A percentile compares a stretch with the other conserved stretches of the same genome.
phyloP scores from a whole-genome alignment of 2,888 invertebrate genomes.

The Drosophila pegasa region DNA sequence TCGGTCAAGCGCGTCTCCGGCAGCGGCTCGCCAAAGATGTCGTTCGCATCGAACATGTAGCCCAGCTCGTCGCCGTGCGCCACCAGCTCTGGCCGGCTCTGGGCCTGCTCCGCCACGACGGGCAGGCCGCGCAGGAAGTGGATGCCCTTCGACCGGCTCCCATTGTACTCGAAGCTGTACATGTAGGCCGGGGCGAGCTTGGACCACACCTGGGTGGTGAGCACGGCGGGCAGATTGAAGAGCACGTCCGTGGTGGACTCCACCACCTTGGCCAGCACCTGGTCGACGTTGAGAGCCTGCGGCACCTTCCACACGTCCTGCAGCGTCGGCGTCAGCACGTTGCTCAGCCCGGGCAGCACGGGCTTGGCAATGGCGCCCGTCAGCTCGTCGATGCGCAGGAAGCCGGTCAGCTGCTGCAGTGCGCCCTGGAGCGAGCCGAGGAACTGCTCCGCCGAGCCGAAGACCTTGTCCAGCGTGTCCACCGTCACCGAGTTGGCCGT shows the following conservation, averaged over 20 bases:
- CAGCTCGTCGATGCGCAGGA: conserved; percentile 77
- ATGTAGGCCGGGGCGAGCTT: conserved; percentile 88
- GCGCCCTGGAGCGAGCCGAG: conserved; percentile 76
- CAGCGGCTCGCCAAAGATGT: conserved; percentile 87
- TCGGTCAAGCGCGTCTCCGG: conserved; percentile 83
- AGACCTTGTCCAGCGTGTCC: conserved; percentile 73
- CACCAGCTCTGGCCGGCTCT: conserved; percentile 74
- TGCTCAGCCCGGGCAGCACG: conserved; percentile 74
- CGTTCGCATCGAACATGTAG: conserved; percentile 89
- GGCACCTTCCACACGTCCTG: conserved; percentile 82
- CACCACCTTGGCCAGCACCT: conserved; percentile 82
- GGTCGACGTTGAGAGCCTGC: conserved; percentile 70
- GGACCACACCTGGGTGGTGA: conserved; percentile 90
- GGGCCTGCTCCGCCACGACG: conserved; percentile 85
- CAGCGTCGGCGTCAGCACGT: conserved; percentile 71
- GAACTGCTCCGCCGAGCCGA: conserved; percentile 81
- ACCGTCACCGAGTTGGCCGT: conserved; percentile 85
- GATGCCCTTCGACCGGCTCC: conserved; percentile 87
- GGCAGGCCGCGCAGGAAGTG: conserved; percentile 89
- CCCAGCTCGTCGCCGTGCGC: conserved; percentile 91
- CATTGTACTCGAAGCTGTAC: conserved; percentile 91
- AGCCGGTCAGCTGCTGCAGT: conserved; percentile 69
- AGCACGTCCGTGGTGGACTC: conserved; percentile 88
- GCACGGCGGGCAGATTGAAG: conserved; percentile 91
- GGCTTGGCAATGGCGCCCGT: conserved; percentile 80